A percentile compares a stretch with the other conserved stretches of the same genome.
Conservation (phyloP, 1,140 invertebrate species). For the Drosophila sucinea region DNA sequence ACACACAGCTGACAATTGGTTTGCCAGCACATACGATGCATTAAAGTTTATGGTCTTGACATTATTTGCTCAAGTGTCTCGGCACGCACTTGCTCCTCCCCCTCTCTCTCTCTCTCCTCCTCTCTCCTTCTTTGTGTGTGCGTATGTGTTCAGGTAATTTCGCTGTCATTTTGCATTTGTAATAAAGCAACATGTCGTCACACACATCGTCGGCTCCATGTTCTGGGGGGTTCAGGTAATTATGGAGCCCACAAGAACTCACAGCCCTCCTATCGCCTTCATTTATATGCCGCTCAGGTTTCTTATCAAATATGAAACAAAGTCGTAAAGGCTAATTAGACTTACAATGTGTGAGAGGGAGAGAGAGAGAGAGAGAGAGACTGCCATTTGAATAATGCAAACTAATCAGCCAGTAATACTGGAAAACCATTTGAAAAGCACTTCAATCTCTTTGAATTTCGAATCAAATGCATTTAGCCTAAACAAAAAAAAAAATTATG, state of each 20-base stretch:
- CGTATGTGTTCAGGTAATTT: constrained; percentile 55
- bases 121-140: constrained; percentile 7
- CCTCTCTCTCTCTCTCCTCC: not conserved
- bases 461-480: not conserved
- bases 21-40: constrained; percentile 58
- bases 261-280: constrained; percentile 31
- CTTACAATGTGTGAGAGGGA: constrained; percentile 60
- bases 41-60: constrained; percentile 59
- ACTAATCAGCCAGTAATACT: constrained; percentile 63
- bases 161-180: constrained; percentile 80
- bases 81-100: constrained; percentile 34
- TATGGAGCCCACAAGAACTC: constrained; percentile 43
- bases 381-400: constrained; percentile 69
- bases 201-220: constrained; percentile 28
- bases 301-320: constrained; percentile 82
- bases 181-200: constrained; percentile 78
- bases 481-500: not conserved
- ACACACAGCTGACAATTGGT: constrained; percentile 59
- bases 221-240: constrained; percentile 46
- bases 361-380: constrained; percentile 22
- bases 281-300: constrained; percentile 76
- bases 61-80: constrained; percentile 63
- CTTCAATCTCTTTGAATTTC: not conserved
- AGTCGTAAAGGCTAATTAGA: constrained; percentile 81
- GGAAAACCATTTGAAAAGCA: constrained; percentile 47